These are phyloP conservation scores for Xyrichtys novacula DNA, from an alignment of 2,797 vertebrate species.

Conservation along the genomic window DNA sequence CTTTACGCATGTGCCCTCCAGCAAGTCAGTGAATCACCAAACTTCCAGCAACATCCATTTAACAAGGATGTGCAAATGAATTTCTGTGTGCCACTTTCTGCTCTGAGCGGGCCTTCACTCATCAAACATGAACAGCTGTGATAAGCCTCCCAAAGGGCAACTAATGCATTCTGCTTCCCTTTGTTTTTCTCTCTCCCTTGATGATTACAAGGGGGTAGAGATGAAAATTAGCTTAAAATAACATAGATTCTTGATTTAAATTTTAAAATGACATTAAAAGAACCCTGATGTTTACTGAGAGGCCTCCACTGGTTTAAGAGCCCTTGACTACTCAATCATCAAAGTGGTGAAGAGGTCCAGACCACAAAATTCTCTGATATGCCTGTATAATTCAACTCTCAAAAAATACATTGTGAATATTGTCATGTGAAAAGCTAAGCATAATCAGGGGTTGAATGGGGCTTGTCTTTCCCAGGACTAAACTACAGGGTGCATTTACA, in stretches of 20 bases:
- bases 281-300: not conserved
- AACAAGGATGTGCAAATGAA: not conserved
- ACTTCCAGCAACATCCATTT: conserved; percentile 3
- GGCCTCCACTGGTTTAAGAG: not conserved
- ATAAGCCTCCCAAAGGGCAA: not conserved
- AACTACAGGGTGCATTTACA: too few species aligned
- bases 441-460: too few species aligned
- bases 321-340: too few species aligned
- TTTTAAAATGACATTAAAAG: too few species aligned
- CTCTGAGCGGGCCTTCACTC: not conserved
- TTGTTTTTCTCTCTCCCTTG: not conserved
- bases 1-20: not conserved
- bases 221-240: not conserved
- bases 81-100: conserved; percentile 2
- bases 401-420: too few species aligned
- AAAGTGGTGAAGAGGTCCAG: too few species aligned
- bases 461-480: too few species aligned
- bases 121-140: conserved; percentile 4
- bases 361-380: not conserved
- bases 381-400: too few species aligned
- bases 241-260: not conserved
- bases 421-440: too few species aligned
- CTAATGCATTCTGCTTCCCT: not conserved
- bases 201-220: not conserved
- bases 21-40: not conserved